Evolutionary conservation across 2,113 vertebrate genomes (phyloP).

Genomic region (Nycticryphes semicollaris): DNA sequence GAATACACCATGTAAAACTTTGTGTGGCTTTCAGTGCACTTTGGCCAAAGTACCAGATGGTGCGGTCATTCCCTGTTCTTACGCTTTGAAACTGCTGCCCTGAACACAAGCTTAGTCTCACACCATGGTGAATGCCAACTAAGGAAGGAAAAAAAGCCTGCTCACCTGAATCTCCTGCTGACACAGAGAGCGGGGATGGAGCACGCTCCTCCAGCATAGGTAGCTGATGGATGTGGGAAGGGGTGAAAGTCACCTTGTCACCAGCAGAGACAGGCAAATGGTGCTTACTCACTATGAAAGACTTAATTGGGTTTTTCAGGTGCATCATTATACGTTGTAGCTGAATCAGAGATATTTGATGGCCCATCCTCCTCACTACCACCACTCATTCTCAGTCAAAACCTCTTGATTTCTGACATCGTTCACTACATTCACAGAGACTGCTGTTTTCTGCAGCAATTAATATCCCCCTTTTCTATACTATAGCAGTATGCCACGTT

Average conservation of each 20-base stretch:
- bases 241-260: not conserved
- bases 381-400: not conserved
- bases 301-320: not conserved
- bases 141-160: not conserved
- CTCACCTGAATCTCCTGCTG: not conserved
- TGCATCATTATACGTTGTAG: not conserved
- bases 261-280: not conserved
- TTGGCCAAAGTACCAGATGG: not conserved
- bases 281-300: not conserved
- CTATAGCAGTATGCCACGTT: fast-evolving
- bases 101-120: not conserved
- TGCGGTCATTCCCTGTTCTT: not conserved
- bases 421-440: not conserved
- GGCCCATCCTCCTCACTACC: not conserved
- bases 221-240: not conserved
- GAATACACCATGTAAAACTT: not conserved
- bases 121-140: not conserved
- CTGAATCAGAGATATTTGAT: not conserved
- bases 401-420: not conserved
- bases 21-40: not conserved
- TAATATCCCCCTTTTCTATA: not conserved
- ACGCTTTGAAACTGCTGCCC: not conserved
- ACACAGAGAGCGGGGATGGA: fast-evolving
- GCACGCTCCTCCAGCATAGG: fast-evolving
- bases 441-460: not conserved